phyloP scores from a whole-genome alignment of 2,113 vertebrate species.

The Apus apus region DNA sequence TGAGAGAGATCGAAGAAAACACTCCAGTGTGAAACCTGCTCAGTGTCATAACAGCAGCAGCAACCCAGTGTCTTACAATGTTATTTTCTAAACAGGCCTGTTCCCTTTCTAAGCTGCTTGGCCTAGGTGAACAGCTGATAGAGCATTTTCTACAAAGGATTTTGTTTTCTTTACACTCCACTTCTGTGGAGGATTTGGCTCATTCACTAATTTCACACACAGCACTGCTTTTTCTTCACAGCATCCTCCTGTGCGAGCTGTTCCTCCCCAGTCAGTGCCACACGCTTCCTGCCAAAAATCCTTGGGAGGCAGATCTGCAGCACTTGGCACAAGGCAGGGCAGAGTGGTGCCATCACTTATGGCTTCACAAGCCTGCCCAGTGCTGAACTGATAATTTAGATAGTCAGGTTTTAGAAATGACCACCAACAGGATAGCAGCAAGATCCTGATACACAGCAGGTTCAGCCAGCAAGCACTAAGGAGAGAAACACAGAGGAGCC shows the following conservation, averaged over 20 bases:
- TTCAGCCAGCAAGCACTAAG: neutral
- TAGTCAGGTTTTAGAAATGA: neutral
- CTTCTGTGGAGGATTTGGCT: conserved; percentile 42
- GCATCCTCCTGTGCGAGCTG: neutral
- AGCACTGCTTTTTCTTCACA: neutral
- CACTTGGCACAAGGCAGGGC: neutral
- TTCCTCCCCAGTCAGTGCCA: neutral
- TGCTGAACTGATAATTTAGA: neutral
- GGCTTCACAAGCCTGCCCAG: neutral
- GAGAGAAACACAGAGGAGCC: neutral
- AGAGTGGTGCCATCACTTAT: neutral
- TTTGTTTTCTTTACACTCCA: neutral
- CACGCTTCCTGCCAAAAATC: neutral
- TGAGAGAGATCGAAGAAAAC: neutral
- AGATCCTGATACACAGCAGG: neutral
- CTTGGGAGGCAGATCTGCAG: neutral
- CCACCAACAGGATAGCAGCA: neutral
- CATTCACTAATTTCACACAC: neutral
- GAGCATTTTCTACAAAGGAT: conserved; percentile 15
- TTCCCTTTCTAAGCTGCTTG: conserved; percentile 1
- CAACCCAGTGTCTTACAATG: rapidly evolving
- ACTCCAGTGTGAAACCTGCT: neutral
- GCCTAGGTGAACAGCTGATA: conserved; percentile 16
- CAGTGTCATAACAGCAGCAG: neutral
- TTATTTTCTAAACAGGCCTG: neutral